Evolutionary conservation across 2,113 vertebrate species (phyloP).

Genomic region (Thunnus maccoyii): DNA sequence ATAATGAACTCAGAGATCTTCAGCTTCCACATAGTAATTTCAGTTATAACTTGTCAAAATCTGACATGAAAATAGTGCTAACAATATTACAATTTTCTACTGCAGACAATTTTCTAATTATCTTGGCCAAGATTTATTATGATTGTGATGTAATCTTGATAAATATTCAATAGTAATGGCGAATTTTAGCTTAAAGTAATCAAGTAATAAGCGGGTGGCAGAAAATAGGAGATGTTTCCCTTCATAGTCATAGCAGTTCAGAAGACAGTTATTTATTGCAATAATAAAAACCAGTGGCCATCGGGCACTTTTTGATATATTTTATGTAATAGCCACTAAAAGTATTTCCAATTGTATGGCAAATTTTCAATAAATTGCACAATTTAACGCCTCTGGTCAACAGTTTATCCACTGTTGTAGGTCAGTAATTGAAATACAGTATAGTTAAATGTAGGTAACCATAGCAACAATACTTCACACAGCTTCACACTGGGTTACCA

Average conservation of each 20-base stretch:
- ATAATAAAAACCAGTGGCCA: neutral
- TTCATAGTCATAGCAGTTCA: neutral
- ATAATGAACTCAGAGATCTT: neutral
- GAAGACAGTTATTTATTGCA: neutral
- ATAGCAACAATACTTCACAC: conserved; percentile 16
- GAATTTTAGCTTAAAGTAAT: neutral
- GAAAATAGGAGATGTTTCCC: neutral
- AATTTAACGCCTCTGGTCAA: neutral
- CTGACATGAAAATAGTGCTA: no score
- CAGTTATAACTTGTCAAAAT: neutral
- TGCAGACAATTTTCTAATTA: no score
- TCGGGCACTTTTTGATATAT: neutral
- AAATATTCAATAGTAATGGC: neutral
- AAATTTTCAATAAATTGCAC: conserved; percentile 14
- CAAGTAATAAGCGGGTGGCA: neutral
- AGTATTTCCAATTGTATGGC: neutral
- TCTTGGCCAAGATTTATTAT: neutral
- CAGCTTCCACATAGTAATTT: neutral
- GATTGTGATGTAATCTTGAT: neutral
- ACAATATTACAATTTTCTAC: no score
- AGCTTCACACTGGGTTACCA: neutral
- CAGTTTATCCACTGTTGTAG: neutral
- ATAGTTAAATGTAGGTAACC: conserved; percentile 3
- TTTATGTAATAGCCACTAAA: neutral
- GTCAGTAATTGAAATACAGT: neutral